These are phyloP conservation scores for Strix uralensis DNA, from an alignment of 2,113 vertebrate species.

Conservation along the genomic window DNA sequence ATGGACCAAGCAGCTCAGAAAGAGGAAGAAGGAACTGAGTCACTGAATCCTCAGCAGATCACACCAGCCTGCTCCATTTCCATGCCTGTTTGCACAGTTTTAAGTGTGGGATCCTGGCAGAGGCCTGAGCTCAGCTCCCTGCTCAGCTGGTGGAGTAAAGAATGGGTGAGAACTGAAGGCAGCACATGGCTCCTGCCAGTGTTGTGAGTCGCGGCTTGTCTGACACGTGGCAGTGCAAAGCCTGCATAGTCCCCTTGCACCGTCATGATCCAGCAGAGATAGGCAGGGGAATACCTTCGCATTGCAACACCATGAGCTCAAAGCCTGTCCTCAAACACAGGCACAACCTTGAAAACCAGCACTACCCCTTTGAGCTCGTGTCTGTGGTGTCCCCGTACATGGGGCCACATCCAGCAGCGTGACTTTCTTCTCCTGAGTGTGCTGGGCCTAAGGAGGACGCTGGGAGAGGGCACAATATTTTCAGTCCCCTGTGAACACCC, in stretches of 20 bases:
- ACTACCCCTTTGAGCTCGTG: fast-evolving
- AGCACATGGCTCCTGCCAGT: neutral
- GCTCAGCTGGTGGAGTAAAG: neutral
- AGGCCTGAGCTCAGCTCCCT: neutral
- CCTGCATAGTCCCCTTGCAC: fast-evolving
- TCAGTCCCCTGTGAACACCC: neutral
- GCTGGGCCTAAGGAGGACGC: neutral
- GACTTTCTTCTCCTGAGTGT: neutral
- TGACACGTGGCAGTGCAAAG: neutral
- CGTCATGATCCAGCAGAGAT: fast-evolving
- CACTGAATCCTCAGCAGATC: no score
- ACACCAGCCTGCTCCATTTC: neutral
- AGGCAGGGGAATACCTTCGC: neutral
- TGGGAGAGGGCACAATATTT: neutral
- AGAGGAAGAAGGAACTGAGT: neutral
- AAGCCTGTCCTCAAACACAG: neutral
- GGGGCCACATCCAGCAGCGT: neutral
- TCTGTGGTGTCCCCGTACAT: neutral
- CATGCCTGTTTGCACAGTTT: neutral
- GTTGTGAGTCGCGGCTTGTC: neutral
- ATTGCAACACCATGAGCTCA: neutral
- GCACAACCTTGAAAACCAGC: neutral
- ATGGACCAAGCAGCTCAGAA: neutral
- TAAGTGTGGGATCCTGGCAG: neutral
- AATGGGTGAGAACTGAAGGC: neutral